Evolutionary conservation across 2,888 invertebrate species (phyloP).

Genomic region (Dexiosoma caninum): DNA sequence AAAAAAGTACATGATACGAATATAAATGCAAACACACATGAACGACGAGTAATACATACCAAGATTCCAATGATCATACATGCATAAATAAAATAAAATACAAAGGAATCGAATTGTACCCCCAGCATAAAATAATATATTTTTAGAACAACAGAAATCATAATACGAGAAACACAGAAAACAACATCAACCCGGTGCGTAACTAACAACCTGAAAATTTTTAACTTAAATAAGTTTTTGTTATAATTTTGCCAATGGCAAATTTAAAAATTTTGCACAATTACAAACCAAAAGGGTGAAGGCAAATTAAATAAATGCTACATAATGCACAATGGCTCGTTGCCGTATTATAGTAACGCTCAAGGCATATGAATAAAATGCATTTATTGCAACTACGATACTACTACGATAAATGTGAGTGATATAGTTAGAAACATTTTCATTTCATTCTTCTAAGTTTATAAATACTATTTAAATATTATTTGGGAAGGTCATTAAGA

Average conservation of each 20-base stretch:
- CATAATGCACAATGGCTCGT: constrained; percentile 6
- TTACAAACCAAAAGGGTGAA: neutral
- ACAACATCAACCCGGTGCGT: neutral
- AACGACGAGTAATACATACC: neutral
- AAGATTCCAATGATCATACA: neutral
- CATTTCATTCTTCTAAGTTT: too few relatives aligned
- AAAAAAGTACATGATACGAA: neutral
- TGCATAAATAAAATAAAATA: neutral
- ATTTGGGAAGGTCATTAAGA: too few relatives aligned
- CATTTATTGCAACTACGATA: too few relatives aligned
- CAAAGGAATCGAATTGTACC: neutral
- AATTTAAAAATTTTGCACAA: constrained; percentile 8
- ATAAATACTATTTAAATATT: too few relatives aligned
- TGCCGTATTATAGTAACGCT: too few relatives aligned
- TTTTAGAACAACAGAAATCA: neutral
- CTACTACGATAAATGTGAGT: too few relatives aligned
- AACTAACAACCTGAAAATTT: neutral
- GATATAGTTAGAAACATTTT: too few relatives aligned
- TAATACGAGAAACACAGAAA: neutral
- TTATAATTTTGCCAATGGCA: constrained; percentile 14
- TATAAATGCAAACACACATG: neutral
- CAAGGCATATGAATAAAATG: too few relatives aligned
- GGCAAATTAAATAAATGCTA: neutral
- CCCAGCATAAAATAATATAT: too few relatives aligned
- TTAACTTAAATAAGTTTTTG: neutral